Percentiles rank a stretch among this genome's conserved stretches.
Evolutionary conservation across 2,113 vertebrate species (phyloP).

Genomic region (Burhinus oedicnemus): DNA sequence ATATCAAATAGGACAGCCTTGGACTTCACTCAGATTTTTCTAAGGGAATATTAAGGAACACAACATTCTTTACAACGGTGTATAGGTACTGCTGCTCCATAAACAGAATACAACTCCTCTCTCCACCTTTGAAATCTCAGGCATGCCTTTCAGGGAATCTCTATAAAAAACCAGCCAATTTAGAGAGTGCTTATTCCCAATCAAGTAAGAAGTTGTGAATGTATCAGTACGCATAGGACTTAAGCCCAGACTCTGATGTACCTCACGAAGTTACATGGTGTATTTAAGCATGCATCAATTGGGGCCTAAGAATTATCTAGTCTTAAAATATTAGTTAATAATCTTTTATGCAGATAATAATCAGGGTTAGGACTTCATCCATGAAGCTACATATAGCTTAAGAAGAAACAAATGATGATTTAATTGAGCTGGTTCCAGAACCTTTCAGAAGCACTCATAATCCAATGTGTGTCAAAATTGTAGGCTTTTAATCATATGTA

Average conservation of each 20-base stretch:
- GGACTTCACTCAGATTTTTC: neutral
- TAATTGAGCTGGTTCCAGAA: neutral
- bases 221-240: neutral
- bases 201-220: neutral
- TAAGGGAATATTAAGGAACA: neutral
- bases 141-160: neutral
- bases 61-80: neutral
- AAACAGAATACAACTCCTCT: neutral
- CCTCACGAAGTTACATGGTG: neutral
- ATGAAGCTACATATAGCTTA: neutral
- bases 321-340: neutral
- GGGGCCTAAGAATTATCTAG: neutral
- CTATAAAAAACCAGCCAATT: neutral
- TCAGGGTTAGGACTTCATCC: neutral
- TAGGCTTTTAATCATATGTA: neutral
- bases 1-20: neutral
- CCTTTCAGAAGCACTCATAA: neutral
- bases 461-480: neutral
- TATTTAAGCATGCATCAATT: neutral
- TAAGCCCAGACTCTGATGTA: neutral
- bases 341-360: neutral
- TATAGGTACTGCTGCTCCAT: neutral
- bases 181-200: neutral
- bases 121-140: neutral
- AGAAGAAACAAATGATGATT: neutral